Base-by-base conservation (phyloP, 2,888 invertebrate genomes). In the Therioaphis trifolii region DNA sequence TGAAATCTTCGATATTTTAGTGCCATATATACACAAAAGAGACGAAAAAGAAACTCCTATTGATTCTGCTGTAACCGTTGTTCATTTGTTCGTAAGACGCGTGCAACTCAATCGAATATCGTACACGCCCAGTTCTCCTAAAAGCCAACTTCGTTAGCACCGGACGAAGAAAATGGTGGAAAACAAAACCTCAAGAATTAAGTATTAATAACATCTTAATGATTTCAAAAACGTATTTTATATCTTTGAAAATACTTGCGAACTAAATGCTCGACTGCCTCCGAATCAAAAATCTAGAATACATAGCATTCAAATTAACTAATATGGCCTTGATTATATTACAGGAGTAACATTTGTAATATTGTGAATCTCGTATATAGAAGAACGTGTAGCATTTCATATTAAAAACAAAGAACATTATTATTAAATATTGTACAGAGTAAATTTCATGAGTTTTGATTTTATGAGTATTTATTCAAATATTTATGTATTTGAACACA, bases 1-100 rank as follows among this genome's bases (percentile, higher is more conserved):
- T 66, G 63, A 77, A 77, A 77, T 77, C 29, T 66, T 76, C 27
- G 27, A 76, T 61, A 76, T n/a, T 46, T 46, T 27, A 61, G 27
- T 61, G 3, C 27, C 35, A 2, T 55, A 35, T 27, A 27, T 55
- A 40, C 55, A 69, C 69, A 18, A 11, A 24, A 35, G 15, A 18
- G 11, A 66, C 15, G 35, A 52, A 66, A 21, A 63, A 21, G 29
- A 12, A 0, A 11, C 9, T 21, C 2, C 18, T 77, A 75, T 63
- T 15, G 29, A 77, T 63, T 66, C n/a, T 63, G 21, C 29, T 77
- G 21, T 49, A 63, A 21, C 72, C 12, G 18, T 63, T 21, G 63
- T 49, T 63, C 21, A 18, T 61, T 76, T 5, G 14, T 46, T 61
- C 75, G 27, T 61, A 12, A 61, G 21, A 61, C n/a, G 18, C 15